Conservation (phyloP, 2,797 vertebrate species). For the Holocentrus rufus region DNA sequence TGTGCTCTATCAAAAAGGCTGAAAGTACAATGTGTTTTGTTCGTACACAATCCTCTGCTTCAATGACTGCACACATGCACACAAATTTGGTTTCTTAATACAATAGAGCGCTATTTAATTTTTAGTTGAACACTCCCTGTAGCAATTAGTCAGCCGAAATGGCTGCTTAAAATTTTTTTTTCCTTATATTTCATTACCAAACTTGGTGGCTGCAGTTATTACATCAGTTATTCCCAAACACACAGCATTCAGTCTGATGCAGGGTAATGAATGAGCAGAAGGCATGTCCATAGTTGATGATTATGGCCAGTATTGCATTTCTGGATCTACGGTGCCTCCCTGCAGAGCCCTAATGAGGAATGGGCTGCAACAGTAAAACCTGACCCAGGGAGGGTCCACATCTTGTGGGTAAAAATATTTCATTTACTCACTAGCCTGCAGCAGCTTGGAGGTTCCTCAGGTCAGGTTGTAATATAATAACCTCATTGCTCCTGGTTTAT, state of each 20-base stretch:
- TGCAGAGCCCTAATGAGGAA: background rate
- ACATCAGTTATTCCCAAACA: background rate
- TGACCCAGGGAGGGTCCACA: constrained; percentile 13
- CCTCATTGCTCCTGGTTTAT: background rate
- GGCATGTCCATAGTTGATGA: background rate
- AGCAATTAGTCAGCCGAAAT: no score
- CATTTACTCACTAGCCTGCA: background rate
- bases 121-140: no score
- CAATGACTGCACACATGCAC: background rate
- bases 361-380: constrained; percentile 5
- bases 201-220: background rate
- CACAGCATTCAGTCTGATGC: no score
- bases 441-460: background rate
- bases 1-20: constrained; percentile 2
- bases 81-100: no score
- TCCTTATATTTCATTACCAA: background rate
- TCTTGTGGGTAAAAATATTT: constrained; percentile 15
- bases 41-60: background rate
- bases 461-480: constrained; percentile 10
- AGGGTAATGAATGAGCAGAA: no score
- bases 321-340: background rate
- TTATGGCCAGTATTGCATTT: background rate
- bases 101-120: no score
- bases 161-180: no score
- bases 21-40: background rate